Evolutionary conservation across 2,888 invertebrate genomes (phyloP).

Genomic region (Cryptophagus acutangulus): DNA sequence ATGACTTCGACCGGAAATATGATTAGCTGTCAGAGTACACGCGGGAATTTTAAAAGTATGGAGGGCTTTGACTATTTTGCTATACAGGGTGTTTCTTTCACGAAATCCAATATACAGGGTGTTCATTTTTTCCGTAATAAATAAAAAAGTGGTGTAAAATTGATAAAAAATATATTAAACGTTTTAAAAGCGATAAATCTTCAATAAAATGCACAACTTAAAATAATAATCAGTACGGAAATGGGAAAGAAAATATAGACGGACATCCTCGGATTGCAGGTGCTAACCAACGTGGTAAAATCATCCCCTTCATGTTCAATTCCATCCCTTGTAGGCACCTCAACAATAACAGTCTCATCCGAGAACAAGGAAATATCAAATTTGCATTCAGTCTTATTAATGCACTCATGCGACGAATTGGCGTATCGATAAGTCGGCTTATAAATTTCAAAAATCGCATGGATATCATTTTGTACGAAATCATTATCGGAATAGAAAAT

Average conservation of each 20-base stretch:
- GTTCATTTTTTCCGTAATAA: too few species aligned
- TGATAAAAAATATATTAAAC: slow-evolving; percentile 11
- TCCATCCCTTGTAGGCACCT: slow-evolving; percentile 76
- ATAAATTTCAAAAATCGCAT: slow-evolving; percentile 78
- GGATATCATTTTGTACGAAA: slow-evolving; percentile 71
- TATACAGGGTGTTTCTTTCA: too few species aligned
- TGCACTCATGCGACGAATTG: slow-evolving; percentile 64
- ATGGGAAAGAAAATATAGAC: slow-evolving; percentile 78
- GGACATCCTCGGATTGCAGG: slow-evolving; percentile 73
- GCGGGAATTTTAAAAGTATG: slow-evolving; percentile 30
- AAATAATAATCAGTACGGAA: slow-evolving; percentile 66
- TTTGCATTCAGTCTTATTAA: slow-evolving; percentile 72
- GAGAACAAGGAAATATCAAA: slow-evolving; percentile 69
- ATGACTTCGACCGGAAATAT: slow-evolving; percentile 25
- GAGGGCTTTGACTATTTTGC: too few species aligned
- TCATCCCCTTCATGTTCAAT: slow-evolving; percentile 72
- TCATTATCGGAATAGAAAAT: slow-evolving; percentile 87
- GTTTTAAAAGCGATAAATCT: too few species aligned
- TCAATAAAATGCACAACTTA: slow-evolving; percentile 79
- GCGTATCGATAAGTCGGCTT: slow-evolving; percentile 79
- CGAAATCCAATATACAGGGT: too few species aligned
- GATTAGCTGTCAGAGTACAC: slow-evolving; percentile 27
- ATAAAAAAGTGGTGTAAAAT: too few species aligned
- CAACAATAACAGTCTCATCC: slow-evolving; percentile 75
- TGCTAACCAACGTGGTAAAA: slow-evolving; percentile 66